A percentile compares a stretch with the other conserved stretches of the same genome.
phyloP scores from a whole-genome alignment of 2,888 invertebrate species.

The Chironomus riparius region DNA sequence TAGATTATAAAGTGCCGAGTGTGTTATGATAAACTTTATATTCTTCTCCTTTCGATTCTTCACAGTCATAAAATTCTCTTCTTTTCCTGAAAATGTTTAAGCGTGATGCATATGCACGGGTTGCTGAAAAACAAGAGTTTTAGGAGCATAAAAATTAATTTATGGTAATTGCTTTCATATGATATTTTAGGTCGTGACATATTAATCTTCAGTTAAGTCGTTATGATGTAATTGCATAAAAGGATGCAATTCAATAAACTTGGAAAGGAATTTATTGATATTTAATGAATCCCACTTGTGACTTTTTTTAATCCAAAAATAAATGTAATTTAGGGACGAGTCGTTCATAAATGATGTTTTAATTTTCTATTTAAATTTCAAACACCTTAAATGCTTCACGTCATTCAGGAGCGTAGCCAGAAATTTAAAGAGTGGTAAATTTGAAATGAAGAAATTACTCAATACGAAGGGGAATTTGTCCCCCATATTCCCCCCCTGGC shows the following conservation, averaged over 20 bases:
- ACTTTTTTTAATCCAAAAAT: too few species aligned
- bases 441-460: too few species aligned
- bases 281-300: too few species aligned
- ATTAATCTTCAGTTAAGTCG: conserved; percentile 13
- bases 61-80: neutral
- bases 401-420: too few species aligned
- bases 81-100: neutral
- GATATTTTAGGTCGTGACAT: neutral
- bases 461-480: too few species aligned
- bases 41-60: neutral
- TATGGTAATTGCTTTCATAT: conserved; percentile 23
- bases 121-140: neutral
- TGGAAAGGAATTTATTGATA: too few species aligned
- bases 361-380: too few species aligned
- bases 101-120: neutral
- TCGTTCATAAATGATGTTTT: too few species aligned
- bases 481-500: too few species aligned
- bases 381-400: too few species aligned
- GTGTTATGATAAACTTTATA: neutral
- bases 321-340: too few species aligned
- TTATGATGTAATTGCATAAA: neutral
- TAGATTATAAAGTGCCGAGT: neutral
- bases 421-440: too few species aligned
- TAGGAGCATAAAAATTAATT: conserved; percentile 13
- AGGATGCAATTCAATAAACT: neutral